A percentile compares a stretch with the other conserved stretches of the same genome.
These are phyloP conservation scores for Cynopterus sphinx DNA, from an alignment of 2,797 vertebrate species.

Conservation along the genomic window DNA sequence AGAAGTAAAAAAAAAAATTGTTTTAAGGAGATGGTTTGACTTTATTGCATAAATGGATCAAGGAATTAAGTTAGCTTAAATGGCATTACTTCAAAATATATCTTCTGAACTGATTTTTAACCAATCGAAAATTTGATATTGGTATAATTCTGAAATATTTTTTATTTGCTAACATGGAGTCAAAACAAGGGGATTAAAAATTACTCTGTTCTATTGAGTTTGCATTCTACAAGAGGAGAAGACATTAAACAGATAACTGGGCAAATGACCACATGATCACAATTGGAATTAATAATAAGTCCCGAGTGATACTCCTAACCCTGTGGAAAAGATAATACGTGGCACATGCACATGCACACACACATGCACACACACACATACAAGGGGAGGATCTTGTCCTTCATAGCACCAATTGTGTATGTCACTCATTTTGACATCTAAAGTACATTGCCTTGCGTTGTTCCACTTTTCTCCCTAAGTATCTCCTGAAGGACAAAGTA, in stretches of 20 bases:
- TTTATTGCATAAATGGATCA: not conserved
- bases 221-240: not conserved
- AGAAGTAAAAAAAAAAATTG: not conserved
- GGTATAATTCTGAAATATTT: not conserved
- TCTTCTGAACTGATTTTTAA: not conserved
- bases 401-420: no score
- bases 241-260: not conserved
- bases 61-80: constrained; percentile 2
- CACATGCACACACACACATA: no score
- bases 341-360: rapidly evolving
- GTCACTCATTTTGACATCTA: not conserved
- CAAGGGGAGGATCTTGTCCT: not conserved
- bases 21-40: not conserved
- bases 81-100: not conserved
- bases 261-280: not conserved
- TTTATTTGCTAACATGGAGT: not conserved
- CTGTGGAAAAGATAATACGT: not conserved
- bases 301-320: no score
- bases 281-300: not conserved
- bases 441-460: not conserved
- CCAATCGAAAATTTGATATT: not conserved
- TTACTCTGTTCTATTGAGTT: not conserved
- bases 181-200: not conserved
- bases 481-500: not conserved
- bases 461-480: not conserved